These are phyloP conservation scores for Amphipoea lucens DNA, from an alignment of 2,888 invertebrate species.

Conservation along the genomic window DNA sequence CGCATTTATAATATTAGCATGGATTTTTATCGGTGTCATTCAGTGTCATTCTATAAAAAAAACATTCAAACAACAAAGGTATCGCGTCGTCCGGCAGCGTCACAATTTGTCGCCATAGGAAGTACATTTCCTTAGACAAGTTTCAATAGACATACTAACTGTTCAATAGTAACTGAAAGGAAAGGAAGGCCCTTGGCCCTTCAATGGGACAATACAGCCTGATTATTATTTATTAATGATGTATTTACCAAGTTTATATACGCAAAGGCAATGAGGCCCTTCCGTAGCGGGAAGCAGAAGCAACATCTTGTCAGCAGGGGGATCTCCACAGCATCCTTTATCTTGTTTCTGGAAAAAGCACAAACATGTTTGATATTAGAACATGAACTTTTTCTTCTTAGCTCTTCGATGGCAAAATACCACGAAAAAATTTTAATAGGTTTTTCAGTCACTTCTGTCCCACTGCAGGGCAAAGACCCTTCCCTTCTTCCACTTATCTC, in stretches of 20 bases:
- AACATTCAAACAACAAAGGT: slow-evolving; percentile 16
- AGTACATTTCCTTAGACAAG: slow-evolving; percentile 5
- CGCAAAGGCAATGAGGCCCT: slow-evolving; percentile 85
- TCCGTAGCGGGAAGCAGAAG: slow-evolving; percentile 85
- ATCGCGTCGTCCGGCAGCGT: neutral
- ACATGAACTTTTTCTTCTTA: neutral
- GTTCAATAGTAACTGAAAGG: neutral
- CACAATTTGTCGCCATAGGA: slow-evolving; percentile 20
- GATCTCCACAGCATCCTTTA: slow-evolving; percentile 83
- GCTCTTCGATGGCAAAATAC: too few species aligned
- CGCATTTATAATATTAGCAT: neutral
- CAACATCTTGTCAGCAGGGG: slow-evolving; percentile 87
- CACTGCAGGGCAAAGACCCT: too few species aligned
- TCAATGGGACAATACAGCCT: neutral
- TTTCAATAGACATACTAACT: neutral
- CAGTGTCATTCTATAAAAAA: slow-evolving; percentile 6
- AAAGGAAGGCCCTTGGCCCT: neutral
- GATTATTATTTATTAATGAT: neutral
- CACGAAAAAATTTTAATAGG: too few species aligned
- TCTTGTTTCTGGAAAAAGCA: slow-evolving; percentile 81
- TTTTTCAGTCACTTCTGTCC: neutral
- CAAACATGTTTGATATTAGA: neutral
- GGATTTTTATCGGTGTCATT: neutral
- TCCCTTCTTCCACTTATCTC: too few species aligned
- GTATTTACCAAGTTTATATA: slow-evolving; percentile 84